Evolutionary conservation across 2,797 vertebrate species (phyloP).

Genomic region (Cuculus canorus): DNA sequence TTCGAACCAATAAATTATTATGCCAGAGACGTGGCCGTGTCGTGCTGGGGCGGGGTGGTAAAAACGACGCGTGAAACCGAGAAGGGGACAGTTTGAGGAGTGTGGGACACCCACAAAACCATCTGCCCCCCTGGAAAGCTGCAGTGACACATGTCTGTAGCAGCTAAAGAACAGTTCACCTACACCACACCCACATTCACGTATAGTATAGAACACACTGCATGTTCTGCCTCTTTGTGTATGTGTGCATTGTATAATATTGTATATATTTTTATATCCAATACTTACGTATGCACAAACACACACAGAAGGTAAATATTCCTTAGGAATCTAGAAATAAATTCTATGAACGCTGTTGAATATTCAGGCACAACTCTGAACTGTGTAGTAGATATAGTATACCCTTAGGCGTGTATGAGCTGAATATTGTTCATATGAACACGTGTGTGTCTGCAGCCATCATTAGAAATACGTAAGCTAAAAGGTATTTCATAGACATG

Average conservation of each 20-base stretch:
- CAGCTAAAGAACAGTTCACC: too few species aligned
- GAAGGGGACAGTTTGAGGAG: rapidly evolving
- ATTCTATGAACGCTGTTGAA: neutral
- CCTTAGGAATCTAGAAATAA: neutral
- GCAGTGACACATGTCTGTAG: neutral
- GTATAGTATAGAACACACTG: neutral
- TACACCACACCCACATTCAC: neutral
- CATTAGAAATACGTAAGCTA: neutral
- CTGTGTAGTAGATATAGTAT: rapidly evolving
- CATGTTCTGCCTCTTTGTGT: neutral
- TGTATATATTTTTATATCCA: neutral
- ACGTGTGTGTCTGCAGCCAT: too few species aligned
- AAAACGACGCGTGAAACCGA: neutral
- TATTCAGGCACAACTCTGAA: neutral
- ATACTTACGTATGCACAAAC: neutral
- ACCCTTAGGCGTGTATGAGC: neutral
- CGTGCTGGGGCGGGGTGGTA: neutral
- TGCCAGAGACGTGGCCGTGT: slow-evolving; percentile 24
- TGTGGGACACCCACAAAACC: neutral
- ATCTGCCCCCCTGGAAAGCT: rapidly evolving
- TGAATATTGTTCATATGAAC: neutral
- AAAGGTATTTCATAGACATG: neutral
- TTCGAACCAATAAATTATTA: slow-evolving; percentile 75
- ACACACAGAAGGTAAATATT: neutral
- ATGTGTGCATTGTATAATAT: neutral